Conservation (phyloP, 1,140 invertebrate genomes). For the Danaus plexippus region DNA sequence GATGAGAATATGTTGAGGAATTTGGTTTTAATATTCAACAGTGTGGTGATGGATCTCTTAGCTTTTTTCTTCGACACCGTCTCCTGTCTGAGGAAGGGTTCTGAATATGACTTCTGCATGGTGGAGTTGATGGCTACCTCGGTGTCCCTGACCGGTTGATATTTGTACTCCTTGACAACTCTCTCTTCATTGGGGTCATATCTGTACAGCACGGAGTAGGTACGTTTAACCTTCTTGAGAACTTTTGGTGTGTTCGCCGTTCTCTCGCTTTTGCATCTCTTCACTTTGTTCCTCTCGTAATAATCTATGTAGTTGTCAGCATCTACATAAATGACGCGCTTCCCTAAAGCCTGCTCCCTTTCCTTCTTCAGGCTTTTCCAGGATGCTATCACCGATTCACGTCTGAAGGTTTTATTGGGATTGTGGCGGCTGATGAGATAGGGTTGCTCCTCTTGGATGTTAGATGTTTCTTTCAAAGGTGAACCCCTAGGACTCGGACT, state of each 20-base stretch:
- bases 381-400: slow-evolving; percentile 61
- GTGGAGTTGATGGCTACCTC: slow-evolving; percentile 21
- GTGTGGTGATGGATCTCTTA: slow-evolving; percentile 60
- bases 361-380: slow-evolving; percentile 65
- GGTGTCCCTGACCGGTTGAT: slow-evolving; percentile 44
- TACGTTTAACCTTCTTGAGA: slow-evolving; percentile 60
- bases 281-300: slow-evolving; percentile 61
- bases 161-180: slow-evolving; percentile 64
- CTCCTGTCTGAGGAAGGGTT: slow-evolving; percentile 53
- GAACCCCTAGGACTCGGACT: slow-evolving; percentile 55
- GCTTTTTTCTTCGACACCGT: slow-evolving; percentile 57
- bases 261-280: slow-evolving; percentile 62
- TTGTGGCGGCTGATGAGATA: slow-evolving; percentile 63
- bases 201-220: slow-evolving; percentile 63
- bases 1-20: slow-evolving; percentile 60
- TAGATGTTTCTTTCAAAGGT: slow-evolving; percentile 60
- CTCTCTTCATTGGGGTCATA: slow-evolving; percentile 62
- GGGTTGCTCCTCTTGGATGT: slow-evolving; percentile 57
- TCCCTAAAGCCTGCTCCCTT: slow-evolving; percentile 58
- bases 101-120: slow-evolving; percentile 52
- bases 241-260: slow-evolving; percentile 35
- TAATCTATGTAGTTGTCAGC: slow-evolving; percentile 59
- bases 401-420: slow-evolving; percentile 61
- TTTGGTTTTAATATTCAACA: slow-evolving; percentile 63
- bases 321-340: slow-evolving; percentile 55